Evolutionary conservation across 2,888 invertebrate species (phyloP).

Genomic region (Rugalucina vietnamica): DNA sequence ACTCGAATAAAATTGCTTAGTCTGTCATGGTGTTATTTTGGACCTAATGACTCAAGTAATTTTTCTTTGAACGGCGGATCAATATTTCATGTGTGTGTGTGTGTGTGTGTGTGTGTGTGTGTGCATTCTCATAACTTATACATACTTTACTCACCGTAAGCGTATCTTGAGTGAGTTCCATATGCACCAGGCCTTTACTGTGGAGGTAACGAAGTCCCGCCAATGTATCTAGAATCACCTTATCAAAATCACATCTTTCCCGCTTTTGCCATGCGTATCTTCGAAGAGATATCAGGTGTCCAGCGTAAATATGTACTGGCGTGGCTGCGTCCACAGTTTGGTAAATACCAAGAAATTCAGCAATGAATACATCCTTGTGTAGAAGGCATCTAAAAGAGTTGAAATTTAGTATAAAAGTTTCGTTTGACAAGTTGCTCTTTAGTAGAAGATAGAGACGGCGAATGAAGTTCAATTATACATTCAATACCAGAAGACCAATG

Average conservation of each 20-base stretch:
- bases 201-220: constrained; percentile 54
- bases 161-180: constrained; percentile 54
- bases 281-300: constrained; percentile 42
- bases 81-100: no score
- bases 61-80: no score
- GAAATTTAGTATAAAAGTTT: no score
- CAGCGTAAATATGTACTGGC: constrained; percentile 50
- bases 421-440: no score
- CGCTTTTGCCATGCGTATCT: constrained; percentile 14
- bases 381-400: constrained; percentile 53
- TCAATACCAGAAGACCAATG: no score
- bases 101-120: no score
- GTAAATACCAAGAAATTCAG: constrained; percentile 56
- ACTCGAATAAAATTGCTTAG: no score
- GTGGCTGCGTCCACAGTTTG: constrained; percentile 41
- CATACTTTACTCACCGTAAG: constrained; percentile 55
- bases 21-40: no score
- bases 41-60: no score
- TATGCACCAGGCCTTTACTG: constrained; percentile 58
- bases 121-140: no score
- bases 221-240: constrained; percentile 31
- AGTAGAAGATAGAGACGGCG: no score
- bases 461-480: no score
- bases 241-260: constrained; percentile 8
- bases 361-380: constrained; percentile 54